Conservation (phyloP, 1,140 invertebrate species). For the Ceratosolen fusciceps region DNA sequence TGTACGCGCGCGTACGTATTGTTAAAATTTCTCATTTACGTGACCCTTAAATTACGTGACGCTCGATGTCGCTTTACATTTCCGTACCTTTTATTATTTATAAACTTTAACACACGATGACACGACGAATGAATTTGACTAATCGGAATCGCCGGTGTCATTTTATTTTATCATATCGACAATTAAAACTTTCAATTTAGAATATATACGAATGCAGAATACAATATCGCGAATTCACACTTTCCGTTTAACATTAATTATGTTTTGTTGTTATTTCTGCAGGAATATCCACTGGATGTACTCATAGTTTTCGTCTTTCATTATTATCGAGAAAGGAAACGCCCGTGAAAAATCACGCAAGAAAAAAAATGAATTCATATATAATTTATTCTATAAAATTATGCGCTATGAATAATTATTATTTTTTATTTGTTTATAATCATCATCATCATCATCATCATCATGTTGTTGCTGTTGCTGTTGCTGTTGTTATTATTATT, state of each 20-base stretch:
- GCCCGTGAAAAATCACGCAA: neutral
- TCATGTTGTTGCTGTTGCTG: too few species aligned
- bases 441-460: too few species aligned
- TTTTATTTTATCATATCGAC: slow-evolving; percentile 12
- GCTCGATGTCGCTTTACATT: slow-evolving; percentile 9
- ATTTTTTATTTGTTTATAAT: too few species aligned
- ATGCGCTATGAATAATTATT: slow-evolving; percentile 18
- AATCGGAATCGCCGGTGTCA: slow-evolving; percentile 27
- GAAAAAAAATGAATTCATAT: slow-evolving; percentile 18
- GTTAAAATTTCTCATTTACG: slow-evolving; percentile 25
- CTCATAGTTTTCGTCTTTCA: neutral
- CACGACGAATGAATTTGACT: slow-evolving; percentile 35
- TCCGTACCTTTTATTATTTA: slow-evolving; percentile 26
- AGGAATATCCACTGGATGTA: neutral
- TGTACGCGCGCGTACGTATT: too few species aligned
- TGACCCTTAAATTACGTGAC: slow-evolving; percentile 23
- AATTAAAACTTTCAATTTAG: slow-evolving; percentile 39
- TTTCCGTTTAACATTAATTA: neutral
- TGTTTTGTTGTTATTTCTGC: slow-evolving; percentile 8
- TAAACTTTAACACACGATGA: slow-evolving; percentile 42
- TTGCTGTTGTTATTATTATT: too few species aligned
- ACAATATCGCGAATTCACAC: slow-evolving; percentile 11
- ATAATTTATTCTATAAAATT: slow-evolving; percentile 23
- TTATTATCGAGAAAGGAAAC: slow-evolving; percentile 5
- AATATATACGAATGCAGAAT: too few species aligned